Evolutionary conservation across 1,140 invertebrate genomes (phyloP), one percentile per base, ranked within the genome.

Genomic region (Drosophila persimilis): DNA sequence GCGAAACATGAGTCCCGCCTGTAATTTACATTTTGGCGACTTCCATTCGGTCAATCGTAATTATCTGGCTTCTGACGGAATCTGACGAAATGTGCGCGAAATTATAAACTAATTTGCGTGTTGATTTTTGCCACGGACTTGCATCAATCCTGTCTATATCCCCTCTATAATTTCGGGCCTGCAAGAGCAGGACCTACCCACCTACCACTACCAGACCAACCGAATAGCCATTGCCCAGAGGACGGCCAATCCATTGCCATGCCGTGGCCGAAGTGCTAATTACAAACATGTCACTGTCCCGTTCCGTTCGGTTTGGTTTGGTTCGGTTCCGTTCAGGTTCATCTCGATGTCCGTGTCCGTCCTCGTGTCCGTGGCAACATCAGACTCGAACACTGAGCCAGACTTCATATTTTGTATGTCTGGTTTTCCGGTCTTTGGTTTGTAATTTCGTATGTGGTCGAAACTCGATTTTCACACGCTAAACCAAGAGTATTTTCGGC

Each of bases 271-370:
- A 67, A 56, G 57, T 58, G 60, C 80, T 85, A 85, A 85, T 85
- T 85, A 86, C 81, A 86, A 85, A 85, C 73, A 80, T 85, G 81
- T 86, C 80, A 80, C 67, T 59, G 63, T 35, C 53, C 59, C 56
- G 44, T 22, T 51, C 39, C 39, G 45, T 46, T 51, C 41, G 46
- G 47, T 29, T 51, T 6, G 24, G 35, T 51, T 17, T 31, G 11
- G 46, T 41, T 31, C 35, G 24, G 39, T 56, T 56, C 26, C 2
- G 9, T 39, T 39, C 35, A 39, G 35, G 35, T 39, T 39, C 35
- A 39, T 39, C 39, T 52, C 39, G 35, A 24, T 46, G 44, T 43
- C 43, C 29, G 41, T 48, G 43, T 61, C 50, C 20, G 20, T 20
- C 65, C 48, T 56, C 20, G 20, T 20, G 20, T 20, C 20, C 20